These are phyloP conservation scores for Gila orcuttii DNA, from an alignment of 2,113 vertebrate genomes.

Conservation along the genomic window DNA sequence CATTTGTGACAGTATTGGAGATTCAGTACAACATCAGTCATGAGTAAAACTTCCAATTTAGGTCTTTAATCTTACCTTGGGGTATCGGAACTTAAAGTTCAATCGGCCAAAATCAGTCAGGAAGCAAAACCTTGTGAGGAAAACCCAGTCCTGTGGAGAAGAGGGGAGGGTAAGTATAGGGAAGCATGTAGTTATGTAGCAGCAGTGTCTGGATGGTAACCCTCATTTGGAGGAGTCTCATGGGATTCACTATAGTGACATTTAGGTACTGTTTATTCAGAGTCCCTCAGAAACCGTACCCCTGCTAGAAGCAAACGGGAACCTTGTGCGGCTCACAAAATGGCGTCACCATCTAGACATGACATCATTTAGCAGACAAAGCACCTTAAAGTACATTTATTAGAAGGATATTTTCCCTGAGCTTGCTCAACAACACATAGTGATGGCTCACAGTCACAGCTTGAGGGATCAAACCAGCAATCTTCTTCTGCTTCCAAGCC, in stretches of 20 bases:
- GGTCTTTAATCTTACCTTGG: slow-evolving; percentile 67
- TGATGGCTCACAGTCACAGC: slow-evolving; percentile 6
- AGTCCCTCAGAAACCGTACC: background rate
- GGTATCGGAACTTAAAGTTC: slow-evolving; percentile 72
- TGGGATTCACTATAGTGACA: background rate
- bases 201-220: background rate
- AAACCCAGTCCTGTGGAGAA: slow-evolving; percentile 75
- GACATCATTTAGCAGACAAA: slow-evolving; percentile 28
- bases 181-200: slow-evolving; percentile 23
- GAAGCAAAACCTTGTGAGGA: slow-evolving; percentile 81
- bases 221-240: background rate
- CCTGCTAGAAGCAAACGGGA: background rate
- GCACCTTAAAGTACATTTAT: background rate
- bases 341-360: background rate
- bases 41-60: background rate
- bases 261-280: background rate
- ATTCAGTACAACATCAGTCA: slow-evolving; percentile 30
- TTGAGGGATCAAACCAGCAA: background rate
- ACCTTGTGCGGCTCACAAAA: background rate
- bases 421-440: background rate
- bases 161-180: slow-evolving; percentile 11
- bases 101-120: slow-evolving; percentile 78
- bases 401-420: background rate
- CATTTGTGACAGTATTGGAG: slow-evolving; percentile 29
- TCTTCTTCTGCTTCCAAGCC: background rate